Evolutionary conservation across 2,113 vertebrate species (phyloP).

Genomic region (Hippocampus barbouri): DNA sequence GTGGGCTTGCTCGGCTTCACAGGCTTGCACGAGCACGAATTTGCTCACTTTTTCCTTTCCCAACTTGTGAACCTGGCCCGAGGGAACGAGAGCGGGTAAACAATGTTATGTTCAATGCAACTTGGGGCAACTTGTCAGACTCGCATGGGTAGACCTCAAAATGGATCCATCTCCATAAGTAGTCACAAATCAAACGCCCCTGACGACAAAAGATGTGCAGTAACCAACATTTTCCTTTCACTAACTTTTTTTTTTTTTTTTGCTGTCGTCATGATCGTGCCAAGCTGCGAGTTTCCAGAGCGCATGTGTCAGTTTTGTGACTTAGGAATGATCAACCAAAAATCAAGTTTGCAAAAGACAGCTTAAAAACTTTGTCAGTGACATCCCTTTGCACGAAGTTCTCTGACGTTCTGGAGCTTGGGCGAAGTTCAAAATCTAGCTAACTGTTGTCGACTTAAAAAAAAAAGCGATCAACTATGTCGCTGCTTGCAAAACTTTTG

Average conservation of each 20-base stretch:
- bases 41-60: not conserved
- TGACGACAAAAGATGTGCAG: too few species aligned
- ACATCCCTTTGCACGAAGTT: conserved; percentile 1
- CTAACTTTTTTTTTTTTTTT: too few species aligned
- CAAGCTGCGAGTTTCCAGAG: too few species aligned
- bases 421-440: conserved; percentile 14
- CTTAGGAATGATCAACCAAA: not conserved
- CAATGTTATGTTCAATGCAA: not conserved
- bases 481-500: conserved; percentile 27
- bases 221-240: too few species aligned
- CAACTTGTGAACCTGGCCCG: not conserved
- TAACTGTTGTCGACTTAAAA: conserved; percentile 24
- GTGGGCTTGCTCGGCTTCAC: conserved; percentile 19
- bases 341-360: not conserved
- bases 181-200: too few species aligned
- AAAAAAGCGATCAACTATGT: conserved; percentile 21
- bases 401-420: not conserved
- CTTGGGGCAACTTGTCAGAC: not conserved
- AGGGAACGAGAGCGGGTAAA: conserved; percentile 16
- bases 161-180: too few species aligned
- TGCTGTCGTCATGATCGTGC: too few species aligned
- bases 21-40: conserved; percentile 7
- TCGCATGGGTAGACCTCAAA: too few species aligned
- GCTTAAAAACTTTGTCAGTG: not conserved
- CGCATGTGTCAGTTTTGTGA: not conserved